These are phyloP conservation scores for Platycnemis pennipes DNA, from an alignment of 2,888 invertebrate genomes.

Conservation along the genomic window DNA sequence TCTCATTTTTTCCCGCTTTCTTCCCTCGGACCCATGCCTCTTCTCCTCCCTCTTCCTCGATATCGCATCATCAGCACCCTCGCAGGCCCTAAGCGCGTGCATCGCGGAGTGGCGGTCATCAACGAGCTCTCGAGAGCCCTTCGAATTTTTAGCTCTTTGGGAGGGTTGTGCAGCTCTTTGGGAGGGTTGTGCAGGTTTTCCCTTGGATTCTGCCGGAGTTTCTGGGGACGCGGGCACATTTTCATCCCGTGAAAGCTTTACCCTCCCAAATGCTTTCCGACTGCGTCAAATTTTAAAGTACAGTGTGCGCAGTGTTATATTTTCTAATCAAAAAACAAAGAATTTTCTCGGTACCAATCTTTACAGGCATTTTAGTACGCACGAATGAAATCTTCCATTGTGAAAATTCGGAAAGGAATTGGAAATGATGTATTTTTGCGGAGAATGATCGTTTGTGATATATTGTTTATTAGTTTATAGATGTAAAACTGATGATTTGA, in stretches of 20 bases:
- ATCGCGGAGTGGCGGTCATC: constrained; percentile 12
- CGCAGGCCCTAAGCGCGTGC: neutral
- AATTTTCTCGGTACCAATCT: too few relatives aligned
- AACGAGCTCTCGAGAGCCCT: constrained; percentile 2
- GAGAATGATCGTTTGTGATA: too few relatives aligned
- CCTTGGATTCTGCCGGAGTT: neutral
- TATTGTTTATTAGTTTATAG: too few relatives aligned
- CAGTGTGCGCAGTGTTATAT: too few relatives aligned
- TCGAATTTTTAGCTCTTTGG: neutral
- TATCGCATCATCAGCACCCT: constrained; percentile 19
- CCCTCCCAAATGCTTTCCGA: neutral
- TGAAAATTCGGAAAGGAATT: too few relatives aligned
- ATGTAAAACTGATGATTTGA: too few relatives aligned
- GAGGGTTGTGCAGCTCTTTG: neutral
- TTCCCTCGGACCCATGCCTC: neutral
- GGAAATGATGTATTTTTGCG: too few relatives aligned
- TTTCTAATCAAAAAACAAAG: too few relatives aligned
- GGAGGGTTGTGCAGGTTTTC: neutral
- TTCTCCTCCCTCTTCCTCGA: neutral
- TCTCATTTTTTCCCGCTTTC: neutral
- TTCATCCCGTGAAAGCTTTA: neutral
- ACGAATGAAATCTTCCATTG: too few relatives aligned
- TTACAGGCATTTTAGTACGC: too few relatives aligned
- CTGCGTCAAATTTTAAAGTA: too few relatives aligned
- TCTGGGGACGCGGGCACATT: neutral